Conservation (phyloP, 1,140 invertebrate genomes). For the Diachasma alloeum region DNA sequence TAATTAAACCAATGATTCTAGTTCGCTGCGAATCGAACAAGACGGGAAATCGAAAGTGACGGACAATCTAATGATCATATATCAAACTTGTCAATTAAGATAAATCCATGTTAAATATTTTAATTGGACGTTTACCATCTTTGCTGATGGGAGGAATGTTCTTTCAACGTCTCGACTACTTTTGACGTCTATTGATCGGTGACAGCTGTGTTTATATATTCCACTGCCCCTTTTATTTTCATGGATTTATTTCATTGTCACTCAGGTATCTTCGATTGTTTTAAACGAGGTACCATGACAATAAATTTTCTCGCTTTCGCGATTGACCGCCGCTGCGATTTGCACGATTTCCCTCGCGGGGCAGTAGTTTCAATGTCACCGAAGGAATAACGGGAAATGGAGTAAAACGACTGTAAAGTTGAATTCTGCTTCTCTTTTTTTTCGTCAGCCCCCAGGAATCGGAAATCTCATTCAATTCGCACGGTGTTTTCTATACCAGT, state of each 20-base stretch:
- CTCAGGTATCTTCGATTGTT: not conserved
- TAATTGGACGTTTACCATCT: not conserved
- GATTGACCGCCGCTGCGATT: slow-evolving; percentile 14
- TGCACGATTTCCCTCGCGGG: not conserved
- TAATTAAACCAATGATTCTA: not conserved
- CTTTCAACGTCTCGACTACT: not conserved
- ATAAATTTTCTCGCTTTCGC: slow-evolving; percentile 11
- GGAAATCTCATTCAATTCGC: too few relatives aligned
- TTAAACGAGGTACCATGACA: slow-evolving; percentile 8
- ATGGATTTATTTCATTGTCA: not conserved
- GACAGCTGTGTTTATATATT: not conserved
- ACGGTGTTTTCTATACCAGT: not conserved
- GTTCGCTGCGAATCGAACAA: not conserved
- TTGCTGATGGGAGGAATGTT: not conserved
- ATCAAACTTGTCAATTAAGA: not conserved
- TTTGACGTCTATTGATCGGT: not conserved
- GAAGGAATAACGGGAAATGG: slow-evolving; percentile 6
- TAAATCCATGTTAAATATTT: not conserved
- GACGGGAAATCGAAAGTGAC: not conserved
- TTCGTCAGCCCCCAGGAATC: not conserved
- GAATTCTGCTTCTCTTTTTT: not conserved
- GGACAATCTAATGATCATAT: not conserved
- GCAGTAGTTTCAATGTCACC: not conserved
- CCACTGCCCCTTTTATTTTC: not conserved
- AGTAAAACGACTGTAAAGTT: slow-evolving; percentile 9